These are phyloP conservation scores for Parasteatoda lunata DNA, from an alignment of 2,888 invertebrate species.

Conservation along the genomic window DNA sequence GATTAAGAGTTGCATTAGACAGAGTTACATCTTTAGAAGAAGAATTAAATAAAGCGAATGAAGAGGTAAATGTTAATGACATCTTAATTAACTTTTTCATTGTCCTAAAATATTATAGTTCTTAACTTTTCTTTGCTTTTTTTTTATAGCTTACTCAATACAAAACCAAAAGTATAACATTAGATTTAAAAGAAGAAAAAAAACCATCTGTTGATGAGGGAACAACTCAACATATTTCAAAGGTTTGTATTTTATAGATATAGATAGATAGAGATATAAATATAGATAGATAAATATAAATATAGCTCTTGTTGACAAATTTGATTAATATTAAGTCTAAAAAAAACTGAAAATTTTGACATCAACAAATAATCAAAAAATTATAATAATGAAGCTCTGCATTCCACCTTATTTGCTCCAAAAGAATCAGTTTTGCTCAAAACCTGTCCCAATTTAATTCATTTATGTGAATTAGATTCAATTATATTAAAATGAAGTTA, in stretches of 20 bases:
- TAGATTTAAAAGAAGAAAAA: conserved; percentile 66
- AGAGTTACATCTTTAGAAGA: conserved; percentile 96
- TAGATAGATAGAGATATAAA: not conserved
- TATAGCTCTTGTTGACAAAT: too few relatives aligned
- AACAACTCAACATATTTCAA: conserved; percentile 38
- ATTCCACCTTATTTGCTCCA: too few relatives aligned
- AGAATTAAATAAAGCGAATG: conserved; percentile 95
- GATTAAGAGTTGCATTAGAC: conserved; percentile 96
- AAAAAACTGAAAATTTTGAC: too few relatives aligned
- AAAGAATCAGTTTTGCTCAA: too few relatives aligned
- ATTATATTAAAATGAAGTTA: too few relatives aligned
- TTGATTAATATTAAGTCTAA: too few relatives aligned
- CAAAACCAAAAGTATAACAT: conserved; percentile 62
- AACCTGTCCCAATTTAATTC: too few relatives aligned
- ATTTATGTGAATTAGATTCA: too few relatives aligned
- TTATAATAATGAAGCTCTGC: too few relatives aligned
- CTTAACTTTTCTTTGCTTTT: not conserved
- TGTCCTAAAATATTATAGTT: not conserved
- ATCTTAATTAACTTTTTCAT: not conserved
- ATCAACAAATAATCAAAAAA: too few relatives aligned
- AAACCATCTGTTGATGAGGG: conserved; percentile 57
- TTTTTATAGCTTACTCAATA: conserved; percentile 59
- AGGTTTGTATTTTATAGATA: conserved; percentile 16
- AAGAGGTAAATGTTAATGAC: conserved; percentile 79
- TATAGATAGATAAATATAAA: too few relatives aligned